Base-by-base conservation (phyloP, 1,140 invertebrate genomes). In the Nephila pilipes region DNA sequence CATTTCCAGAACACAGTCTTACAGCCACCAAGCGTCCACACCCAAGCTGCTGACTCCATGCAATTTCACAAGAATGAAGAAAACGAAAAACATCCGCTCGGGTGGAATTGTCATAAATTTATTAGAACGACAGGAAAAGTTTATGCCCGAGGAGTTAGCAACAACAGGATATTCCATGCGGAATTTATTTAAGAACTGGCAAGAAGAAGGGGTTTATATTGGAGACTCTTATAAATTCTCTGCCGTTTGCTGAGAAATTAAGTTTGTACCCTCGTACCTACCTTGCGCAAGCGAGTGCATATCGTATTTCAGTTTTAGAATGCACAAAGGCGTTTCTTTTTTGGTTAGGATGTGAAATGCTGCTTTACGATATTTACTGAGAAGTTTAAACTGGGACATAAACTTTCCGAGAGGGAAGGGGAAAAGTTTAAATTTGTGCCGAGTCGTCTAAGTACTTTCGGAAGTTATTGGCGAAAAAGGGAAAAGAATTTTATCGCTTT, bases 41-140 rank as follows among this genome's bases (percentile, higher is more conserved):
- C 25, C 46, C 63, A 65, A 25, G n/a, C 58, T 60, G 58, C 58
- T 60, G 58, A 65, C 63, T 29, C 63, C 3, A 25, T 29, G 22
- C 22, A 65, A 65, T 14, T n/a, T 3, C n/a, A 4, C 63, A 65
- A 20, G 46, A 46, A 46, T 12, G 25, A 12, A 65, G 25, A 65
- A 65, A 65, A 14, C 12, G 63, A 65, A 65, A 65, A 14, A 29
- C 63, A 65, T 32, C 29, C 69, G 18, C 32, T 16, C 69, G 2
- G 2, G 69, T 36, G 32, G 32, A 75, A 75, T 75, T 75, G 69
- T 29, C 29, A 75, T 75, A 75, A 75, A 75, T 75, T 32, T 75
- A 75, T 75, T 75, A 36, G 69, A 75, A 75, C 18, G 69, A 75
- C 69, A 25, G 69, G 69, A 75, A 75, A 75, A 25, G 18, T 20